phyloP scores from a whole-genome alignment of 1,140 invertebrate genomes.

The Pseudomyrmex gracilis region DNA sequence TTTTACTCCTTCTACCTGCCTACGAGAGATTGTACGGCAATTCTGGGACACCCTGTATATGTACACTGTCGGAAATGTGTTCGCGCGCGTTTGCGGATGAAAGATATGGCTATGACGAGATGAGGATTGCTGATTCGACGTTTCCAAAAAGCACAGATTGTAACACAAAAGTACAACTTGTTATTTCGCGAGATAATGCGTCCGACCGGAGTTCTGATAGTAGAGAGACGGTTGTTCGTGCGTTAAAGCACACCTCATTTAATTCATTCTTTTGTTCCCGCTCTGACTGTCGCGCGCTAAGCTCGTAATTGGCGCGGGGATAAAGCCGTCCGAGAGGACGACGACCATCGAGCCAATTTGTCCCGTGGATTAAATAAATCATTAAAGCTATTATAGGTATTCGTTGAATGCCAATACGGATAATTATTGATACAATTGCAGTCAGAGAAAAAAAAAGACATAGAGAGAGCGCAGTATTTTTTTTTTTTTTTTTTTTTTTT shows the following conservation, averaged over 20 bases:
- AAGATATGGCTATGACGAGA: constrained; percentile 22
- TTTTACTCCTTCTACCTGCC: too few relatives aligned
- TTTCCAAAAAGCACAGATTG: background rate
- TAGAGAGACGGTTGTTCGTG: background rate
- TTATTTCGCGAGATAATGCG: constrained; percentile 40
- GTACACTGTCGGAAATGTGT: constrained; percentile 39
- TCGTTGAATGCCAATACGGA: background rate
- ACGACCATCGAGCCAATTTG: constrained; percentile 18
- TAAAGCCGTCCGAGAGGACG: constrained; percentile 1
- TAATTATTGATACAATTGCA: constrained; percentile 30
- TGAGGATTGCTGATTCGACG: too few relatives aligned
- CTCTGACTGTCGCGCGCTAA: constrained; percentile 30
- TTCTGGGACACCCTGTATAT: too few relatives aligned
- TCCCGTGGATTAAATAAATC: constrained; percentile 41
- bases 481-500: background rate
- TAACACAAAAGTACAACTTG: constrained; percentile 52
- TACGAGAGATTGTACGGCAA: too few relatives aligned
- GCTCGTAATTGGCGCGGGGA: constrained; percentile 45
- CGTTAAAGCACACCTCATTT: constrained; percentile 40
- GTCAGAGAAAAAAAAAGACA: background rate
- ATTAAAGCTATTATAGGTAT: constrained; percentile 17
- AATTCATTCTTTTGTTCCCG: constrained; percentile 37
- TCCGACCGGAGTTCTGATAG: background rate
- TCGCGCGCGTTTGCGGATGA: constrained; percentile 56
- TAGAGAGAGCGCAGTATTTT: constrained; percentile 13